Percentiles rank a stretch among this genome's conserved stretches.
These are phyloP conservation scores for Bryconaethiops microstoma DNA, from an alignment of 2,797 vertebrate species.

Conservation along the genomic window DNA sequence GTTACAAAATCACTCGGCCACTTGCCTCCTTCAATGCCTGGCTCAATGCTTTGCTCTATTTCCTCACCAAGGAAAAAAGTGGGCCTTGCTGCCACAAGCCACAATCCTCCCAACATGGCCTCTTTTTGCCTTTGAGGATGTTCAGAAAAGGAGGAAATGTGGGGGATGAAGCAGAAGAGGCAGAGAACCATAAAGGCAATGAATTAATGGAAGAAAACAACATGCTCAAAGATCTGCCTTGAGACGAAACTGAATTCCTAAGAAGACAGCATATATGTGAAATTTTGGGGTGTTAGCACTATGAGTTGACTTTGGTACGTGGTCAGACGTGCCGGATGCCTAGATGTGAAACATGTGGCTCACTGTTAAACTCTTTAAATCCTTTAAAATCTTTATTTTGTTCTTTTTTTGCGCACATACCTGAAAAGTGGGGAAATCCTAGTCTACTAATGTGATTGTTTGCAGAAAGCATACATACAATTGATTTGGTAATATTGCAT, in stretches of 20 bases:
- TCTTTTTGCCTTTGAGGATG: conserved; percentile 77
- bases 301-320: neutral
- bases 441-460: neutral
- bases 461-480: neutral
- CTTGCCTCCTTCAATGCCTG: conserved; percentile 84
- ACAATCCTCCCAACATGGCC: conserved; percentile 59
- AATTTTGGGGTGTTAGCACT: conserved; percentile 8
- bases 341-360: neutral
- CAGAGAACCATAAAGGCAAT: conserved; percentile 67
- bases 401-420: neutral
- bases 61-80: conserved; percentile 83
- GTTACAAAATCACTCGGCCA: conserved; percentile 84
- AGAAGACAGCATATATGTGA: neutral
- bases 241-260: neutral
- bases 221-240: conserved; percentile 58
- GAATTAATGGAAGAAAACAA: conserved; percentile 71
- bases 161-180: conserved; percentile 71
- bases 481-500: conserved; percentile 8
- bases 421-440: neutral
- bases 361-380: neutral
- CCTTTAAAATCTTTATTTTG: neutral
- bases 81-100: conserved; percentile 70
- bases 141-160: conserved; percentile 71
- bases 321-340: neutral
- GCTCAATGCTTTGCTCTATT: conserved; percentile 85